Evolutionary conservation across 30 jellyfish, hydroid and myxozoan species (phyloP), one percentile per base, ranked within the genome.

Genomic region (Aurelia aurita complex sp. Pacific): DNA sequence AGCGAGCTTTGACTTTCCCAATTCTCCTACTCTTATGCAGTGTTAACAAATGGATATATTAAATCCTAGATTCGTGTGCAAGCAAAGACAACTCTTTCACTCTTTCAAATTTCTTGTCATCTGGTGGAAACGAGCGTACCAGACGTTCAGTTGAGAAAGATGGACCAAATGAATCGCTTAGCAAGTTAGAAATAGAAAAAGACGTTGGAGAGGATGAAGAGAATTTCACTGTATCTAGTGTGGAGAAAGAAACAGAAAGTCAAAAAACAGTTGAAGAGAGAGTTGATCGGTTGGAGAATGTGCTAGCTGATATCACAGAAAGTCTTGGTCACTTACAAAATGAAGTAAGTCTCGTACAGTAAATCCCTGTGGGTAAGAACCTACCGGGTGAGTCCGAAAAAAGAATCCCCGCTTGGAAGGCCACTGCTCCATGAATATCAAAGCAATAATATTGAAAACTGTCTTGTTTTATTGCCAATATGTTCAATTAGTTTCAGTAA

Each of bases 1-100:
- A 40, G 52, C 52, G 52, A 40, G 52, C 8, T 40, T 40, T 40
- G 52, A 0, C 4, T 0, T 3, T 6, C 52, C 9, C 52, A 1
- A 3, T 9, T 9, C 52, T 9, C 52, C 8, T 40, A 3, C 52
- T 40, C 9, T 3, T 9, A 3, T 40, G 52, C 52, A 3, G 0
- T 40, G 52, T 40, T 9, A 40, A 40, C 57, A 46, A 46, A 46
- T 4, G 57, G 8, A 46, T 46, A 46, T 46, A 6, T 46, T 46
- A 0, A 46, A 8, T 46, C 14, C 40, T 69, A 82, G 92, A 62
- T 16, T 57, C 92, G 5, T 82, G 92, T 34, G 59, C 86, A 70
- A 62, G 67, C 38, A n/a, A 64, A 61, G 92, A 82, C 43, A 70
- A 64, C 7, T 82, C 92, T 17, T 82, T 70, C 67, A 82, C 92